Base-by-base conservation (phyloP, 2,888 invertebrate genomes). In the Chouioia cunea region DNA sequence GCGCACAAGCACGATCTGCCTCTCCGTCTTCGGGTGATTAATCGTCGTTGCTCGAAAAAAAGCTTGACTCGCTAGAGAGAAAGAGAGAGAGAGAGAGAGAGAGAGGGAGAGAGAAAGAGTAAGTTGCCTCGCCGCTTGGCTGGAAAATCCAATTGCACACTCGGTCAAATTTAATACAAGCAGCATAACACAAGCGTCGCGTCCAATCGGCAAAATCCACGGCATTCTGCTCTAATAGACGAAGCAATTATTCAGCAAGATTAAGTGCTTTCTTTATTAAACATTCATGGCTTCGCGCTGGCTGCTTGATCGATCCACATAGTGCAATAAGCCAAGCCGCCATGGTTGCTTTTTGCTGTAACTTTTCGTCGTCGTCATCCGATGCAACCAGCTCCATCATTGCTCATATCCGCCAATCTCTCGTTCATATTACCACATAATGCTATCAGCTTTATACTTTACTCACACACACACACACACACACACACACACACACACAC, bases 291-390 rank as follows among this genome's bases (percentile, higher is more conserved):
- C 4, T 27, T 27, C 27, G 27, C 27, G 43, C 68, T 47, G 64
- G 64, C 65, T 64, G 52, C 53, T 65, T 53, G 46, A 52, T 64
- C 64, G 53, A 65, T 20, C 66, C 46, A 53, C 53, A 63, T 63
- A 53, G 15, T 15, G 53, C 27, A 36, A 44, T 27, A 65, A 50
- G 16, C 27, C n/a, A n/a, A n/a, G n/a, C n/a, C n/a, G n/a, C n/a
- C n/a, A n/a, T n/a, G n/a, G n/a, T n/a, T 4, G 54, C 22, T 16
- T 20, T 46, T 27, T 27, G 27, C 27, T 27, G 6, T n/a, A n/a
- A n/a, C n/a, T 6, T 27, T 27, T 27, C 4, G 6, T 6, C 27
- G 27, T 4, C 6, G 27, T 6, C 3, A 6, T 6, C 4, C 27
- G 4, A 6, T 6, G 27, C 27, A 3, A 6, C 27, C 27, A 27